Base-by-base conservation (phyloP, 2,113 vertebrate genomes). In the Cyanoderma ruficeps region DNA sequence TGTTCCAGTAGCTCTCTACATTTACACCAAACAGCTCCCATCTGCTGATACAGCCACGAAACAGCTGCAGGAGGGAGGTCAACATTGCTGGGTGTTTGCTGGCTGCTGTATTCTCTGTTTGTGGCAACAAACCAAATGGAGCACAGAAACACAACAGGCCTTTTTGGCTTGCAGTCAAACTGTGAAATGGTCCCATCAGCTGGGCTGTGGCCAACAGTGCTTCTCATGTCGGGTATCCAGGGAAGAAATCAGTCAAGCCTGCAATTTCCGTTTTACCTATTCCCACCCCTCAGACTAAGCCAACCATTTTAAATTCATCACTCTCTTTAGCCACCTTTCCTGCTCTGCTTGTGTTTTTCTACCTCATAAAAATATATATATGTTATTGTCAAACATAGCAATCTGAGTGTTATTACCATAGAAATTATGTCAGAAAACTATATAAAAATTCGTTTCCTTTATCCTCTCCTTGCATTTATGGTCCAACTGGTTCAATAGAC, bases 401-500 rank as follows among this genome's bases (percentile, higher is more conserved):
- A 25, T 52, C 5, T 71, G 55, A 76, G 27, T 70, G 30, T 23
- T 67, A 93, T 89, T 93, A 91, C 53, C 84, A 77, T 16, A 90
- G 71, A 95, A 85, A 95, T 7, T 7, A 56, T 81, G 87, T 69
- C 33, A 52, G 90, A 39, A 85, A 85, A 89, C 21, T 44, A 44
- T 39, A 74, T 44, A 49, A 83, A 81, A 96, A 92, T 55, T 21
- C 41, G 91, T 97, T 97, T 42, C 7, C 75, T 90, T 77, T 88
- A 96, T 49, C 39, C 18, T 89, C 17, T 93, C 81, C 57, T 92
- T 91, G 78, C 67, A 97, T 84, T 95, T 94, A 96, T 56, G 71
- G 31, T 91, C 91, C 88, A 87, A 22, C 71, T 95, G 80, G 85
- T 95, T 97, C 89, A 95, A 84, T 65, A 94, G 95, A 97, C 83